Base-by-base conservation (phyloP, 1,140 invertebrate species). In the Ceratina australensis region DNA sequence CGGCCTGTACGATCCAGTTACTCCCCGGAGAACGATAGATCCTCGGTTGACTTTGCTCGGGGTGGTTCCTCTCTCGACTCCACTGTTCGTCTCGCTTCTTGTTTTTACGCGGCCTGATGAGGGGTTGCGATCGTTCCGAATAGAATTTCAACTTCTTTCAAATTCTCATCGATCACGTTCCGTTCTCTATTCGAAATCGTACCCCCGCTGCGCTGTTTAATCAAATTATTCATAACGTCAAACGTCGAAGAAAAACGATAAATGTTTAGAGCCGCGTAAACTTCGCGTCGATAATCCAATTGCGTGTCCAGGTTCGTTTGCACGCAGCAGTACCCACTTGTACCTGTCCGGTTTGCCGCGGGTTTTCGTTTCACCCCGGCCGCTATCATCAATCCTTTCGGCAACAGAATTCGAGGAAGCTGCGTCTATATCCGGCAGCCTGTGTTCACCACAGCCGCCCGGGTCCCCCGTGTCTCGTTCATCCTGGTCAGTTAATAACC, bases 401-500 rank as follows among this genome's bases (percentile, higher is more conserved):
- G 80, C 65, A 87, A 89, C 86, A 90, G 80, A 85, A 81, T 85
- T 80, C 86, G 84, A 87, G 82, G 69, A 76, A 73, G 81, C 61
- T 24, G 81, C 79, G 73, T 65, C 71, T 69, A 78, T 76, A 81
- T 65, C 61, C 73, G 59, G 54, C 65, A 66, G 80, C 78, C 81
- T 83, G 81, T 82, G 83, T 85, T 84, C 83, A 71, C 73, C 72
- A 71, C 50, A 42, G 33, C 20, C 68, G 12, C 60, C 63, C 42
- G n/a, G 86, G 84, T 92, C 90, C 91, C 91, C 69, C 66, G 90
- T 89, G 91, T 88, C 90, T 92, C 91, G 88, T 92, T 91, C 83
- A 85, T 87, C 85, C 89, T 85, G 87, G 88, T 88, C 89, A 88
- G 90, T 88, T 91, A 91, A 91, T 91, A 90, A 87, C 87, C 80